These are phyloP conservation scores for Tupaia tana DNA, from an alignment of 2,113 vertebrate species.

Conservation along the genomic window DNA sequence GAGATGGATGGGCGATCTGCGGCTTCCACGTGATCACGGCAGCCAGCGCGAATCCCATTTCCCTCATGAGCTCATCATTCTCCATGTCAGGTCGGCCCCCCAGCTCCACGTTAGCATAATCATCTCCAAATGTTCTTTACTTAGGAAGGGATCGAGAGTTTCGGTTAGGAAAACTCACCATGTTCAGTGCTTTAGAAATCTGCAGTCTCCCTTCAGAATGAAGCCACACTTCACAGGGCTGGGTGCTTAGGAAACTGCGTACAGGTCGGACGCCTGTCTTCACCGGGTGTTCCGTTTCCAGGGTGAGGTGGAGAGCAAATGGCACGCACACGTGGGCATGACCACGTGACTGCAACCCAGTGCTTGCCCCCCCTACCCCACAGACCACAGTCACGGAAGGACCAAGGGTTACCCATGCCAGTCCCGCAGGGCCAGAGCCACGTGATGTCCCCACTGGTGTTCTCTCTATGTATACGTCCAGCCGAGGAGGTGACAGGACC, in stretches of 20 bases:
- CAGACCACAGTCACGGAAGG: no score
- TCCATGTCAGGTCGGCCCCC: neutral
- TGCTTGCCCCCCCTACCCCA: neutral
- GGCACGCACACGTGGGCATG: neutral
- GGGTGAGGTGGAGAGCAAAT: neutral
- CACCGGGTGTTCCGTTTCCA: fast-evolving
- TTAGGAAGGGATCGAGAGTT: constrained; percentile 51
- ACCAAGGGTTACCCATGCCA: no score
- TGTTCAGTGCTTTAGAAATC: neutral
- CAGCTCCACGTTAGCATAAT: neutral
- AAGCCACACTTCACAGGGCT: neutral
- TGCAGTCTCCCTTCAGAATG: neutral
- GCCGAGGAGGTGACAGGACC: no score
- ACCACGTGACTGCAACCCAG: fast-evolving
- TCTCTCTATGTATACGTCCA: no score
- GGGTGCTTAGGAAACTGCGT: neutral
- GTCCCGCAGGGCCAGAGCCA: fast-evolving
- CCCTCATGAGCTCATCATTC: neutral
- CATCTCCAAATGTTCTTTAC: neutral
- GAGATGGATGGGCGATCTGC: neutral
- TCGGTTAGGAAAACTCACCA: neutral
- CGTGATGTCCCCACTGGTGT: no score
- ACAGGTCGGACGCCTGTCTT: neutral
- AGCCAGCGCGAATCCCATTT: neutral
- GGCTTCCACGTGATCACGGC: neutral